Percentiles rank a stretch among this genome's conserved stretches.
These are phyloP conservation scores for Campoletis raptor DNA, from an alignment of 2,888 invertebrate species.

Conservation along the genomic window DNA sequence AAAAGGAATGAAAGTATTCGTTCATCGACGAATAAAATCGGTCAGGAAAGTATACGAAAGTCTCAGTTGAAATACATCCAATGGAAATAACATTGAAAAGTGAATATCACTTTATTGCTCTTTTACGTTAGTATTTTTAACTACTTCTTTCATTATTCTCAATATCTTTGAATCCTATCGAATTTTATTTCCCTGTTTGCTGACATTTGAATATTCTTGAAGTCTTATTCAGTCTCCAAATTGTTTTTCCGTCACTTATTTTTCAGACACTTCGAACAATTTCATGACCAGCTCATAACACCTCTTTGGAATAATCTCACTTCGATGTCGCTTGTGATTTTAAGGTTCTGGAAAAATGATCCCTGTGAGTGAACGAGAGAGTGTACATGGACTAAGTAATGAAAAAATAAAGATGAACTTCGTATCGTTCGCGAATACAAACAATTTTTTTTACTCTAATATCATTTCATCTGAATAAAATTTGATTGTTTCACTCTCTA, in stretches of 20 bases:
- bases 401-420: not conserved
- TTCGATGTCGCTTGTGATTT: not conserved
- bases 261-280: constrained; percentile 55
- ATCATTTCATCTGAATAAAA: not conserved
- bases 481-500: not conserved
- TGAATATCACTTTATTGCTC: not conserved
- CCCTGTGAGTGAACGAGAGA: not conserved
- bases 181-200: not conserved
- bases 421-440: not conserved
- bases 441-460: not conserved
- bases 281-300: constrained; percentile 70
- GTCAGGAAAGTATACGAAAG: not conserved
- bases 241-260: not conserved
- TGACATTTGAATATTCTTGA: not conserved
- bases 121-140: not conserved
- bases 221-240: not conserved
- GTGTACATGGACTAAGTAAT: not conserved
- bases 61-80: not conserved
- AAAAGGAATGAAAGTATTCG: not conserved
- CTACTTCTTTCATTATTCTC: not conserved
- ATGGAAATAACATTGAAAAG: not conserved
- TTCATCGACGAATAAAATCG: not conserved
- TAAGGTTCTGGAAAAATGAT: not conserved
- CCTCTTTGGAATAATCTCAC: not conserved
- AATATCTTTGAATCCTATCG: not conserved